A percentile compares a stretch with the other conserved stretches of the same genome.
Evolutionary conservation across 1,140 invertebrate genomes (phyloP).

Genomic region (Prorops nasuta): DNA sequence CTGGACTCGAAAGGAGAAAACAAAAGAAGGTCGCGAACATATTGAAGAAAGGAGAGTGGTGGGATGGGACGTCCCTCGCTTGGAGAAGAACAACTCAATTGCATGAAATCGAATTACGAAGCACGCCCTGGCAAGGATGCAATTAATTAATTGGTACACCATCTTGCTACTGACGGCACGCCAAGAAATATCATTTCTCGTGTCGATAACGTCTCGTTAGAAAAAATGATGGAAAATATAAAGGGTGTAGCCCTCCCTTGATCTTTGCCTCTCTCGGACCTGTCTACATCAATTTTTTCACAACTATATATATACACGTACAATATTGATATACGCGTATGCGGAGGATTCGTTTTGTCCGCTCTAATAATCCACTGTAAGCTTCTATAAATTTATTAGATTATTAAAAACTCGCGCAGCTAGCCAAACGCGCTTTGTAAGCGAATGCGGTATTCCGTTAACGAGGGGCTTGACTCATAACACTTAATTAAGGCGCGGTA

Average conservation of each 20-base stretch:
- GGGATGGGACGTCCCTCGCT: slow-evolving; percentile 9
- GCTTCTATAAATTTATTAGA: no score
- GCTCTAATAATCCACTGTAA: no score
- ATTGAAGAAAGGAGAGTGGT: slow-evolving; percentile 12
- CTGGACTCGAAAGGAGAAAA: slow-evolving; percentile 16
- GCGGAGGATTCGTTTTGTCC: no score
- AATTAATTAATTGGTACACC: slow-evolving; percentile 53
- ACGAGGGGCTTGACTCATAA: slow-evolving; percentile 56
- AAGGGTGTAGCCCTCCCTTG: no score
- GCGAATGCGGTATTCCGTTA: slow-evolving; percentile 47
- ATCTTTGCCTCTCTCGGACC: no score
- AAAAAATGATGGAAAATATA: no score
- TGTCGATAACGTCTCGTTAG: slow-evolving; percentile 5
- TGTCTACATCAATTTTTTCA: no score
- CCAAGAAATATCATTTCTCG: slow-evolving; percentile 39
- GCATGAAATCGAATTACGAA: slow-evolving; percentile 49
- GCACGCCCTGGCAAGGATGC: slow-evolving; percentile 33
- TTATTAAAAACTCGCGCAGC: no score
- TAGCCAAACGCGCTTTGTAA: background rate
- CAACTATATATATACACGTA: no score
- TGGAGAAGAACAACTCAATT: slow-evolving; percentile 43
- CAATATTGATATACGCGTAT: no score
- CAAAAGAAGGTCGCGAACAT: slow-evolving; percentile 2
- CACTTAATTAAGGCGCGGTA: slow-evolving; percentile 56
- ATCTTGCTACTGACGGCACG: slow-evolving; percentile 42